These are phyloP conservation scores for Poeciliopsis retropinna DNA, from an alignment of 2,113 vertebrate species.

Conservation along the genomic window DNA sequence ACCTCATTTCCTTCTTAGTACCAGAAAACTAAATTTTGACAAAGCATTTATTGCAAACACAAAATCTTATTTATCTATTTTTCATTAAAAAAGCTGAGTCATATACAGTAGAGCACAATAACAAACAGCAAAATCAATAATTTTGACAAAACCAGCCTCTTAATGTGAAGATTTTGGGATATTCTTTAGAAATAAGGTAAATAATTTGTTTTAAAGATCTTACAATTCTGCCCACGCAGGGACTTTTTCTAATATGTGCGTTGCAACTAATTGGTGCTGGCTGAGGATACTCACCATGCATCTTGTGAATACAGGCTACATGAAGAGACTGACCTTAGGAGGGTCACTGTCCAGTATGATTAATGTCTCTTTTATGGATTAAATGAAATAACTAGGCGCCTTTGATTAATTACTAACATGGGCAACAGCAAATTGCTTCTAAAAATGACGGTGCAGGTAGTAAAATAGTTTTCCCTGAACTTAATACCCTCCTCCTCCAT, in stretches of 20 bases:
- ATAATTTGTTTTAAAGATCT: not conserved
- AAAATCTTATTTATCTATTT: no score
- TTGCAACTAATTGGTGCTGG: conserved; percentile 55
- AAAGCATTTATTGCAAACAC: not conserved
- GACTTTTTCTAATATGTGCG: conserved; percentile 53
- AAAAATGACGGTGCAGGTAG: conserved; percentile 61
- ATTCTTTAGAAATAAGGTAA: not conserved
- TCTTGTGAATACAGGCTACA: conserved; percentile 33
- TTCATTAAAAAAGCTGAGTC: no score
- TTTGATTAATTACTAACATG: conserved; percentile 71
- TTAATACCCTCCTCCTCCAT: conserved; percentile 34
- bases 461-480: conserved; percentile 61
- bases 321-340: conserved; percentile 59
- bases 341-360: conserved; percentile 50
- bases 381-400: conserved; percentile 43
- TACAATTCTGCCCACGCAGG: conserved; percentile 18
- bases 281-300: conserved; percentile 17
- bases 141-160: not conserved
- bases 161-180: not conserved
- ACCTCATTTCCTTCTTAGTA: not conserved
- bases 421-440: conserved; percentile 49
- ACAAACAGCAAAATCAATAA: not conserved
- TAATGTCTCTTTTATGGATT: conserved; percentile 40
- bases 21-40: not conserved
- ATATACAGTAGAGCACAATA: not conserved